Evolutionary conservation across 2,113 vertebrate species (phyloP), one percentile per base, ranked within the genome.

Genomic region (Geococcyx californianus): DNA sequence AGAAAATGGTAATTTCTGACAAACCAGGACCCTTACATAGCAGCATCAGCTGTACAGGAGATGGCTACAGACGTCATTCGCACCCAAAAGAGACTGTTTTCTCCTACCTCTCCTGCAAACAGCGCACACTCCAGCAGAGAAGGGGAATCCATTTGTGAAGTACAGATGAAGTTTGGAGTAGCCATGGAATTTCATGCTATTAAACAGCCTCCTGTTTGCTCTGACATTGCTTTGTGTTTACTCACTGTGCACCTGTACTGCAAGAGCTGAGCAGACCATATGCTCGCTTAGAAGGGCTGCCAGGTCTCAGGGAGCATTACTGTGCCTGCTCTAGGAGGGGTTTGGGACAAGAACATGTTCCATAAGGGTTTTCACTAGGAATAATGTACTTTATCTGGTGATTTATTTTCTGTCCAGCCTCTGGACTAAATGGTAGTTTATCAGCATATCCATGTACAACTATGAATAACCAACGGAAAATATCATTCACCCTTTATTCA

Each of bases 391-490:
- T 89, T 85, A 79, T 74, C 51, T 34, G 13, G 62, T 45, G 63
- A 68, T 89, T 70, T 91, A 67, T 87, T 95, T n/a, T 84, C 76
- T 93, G 72, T 64, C 86, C 74, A 78, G n/a, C 45, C 85, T 90
- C 64, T 76, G 62, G 79, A 74, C 54, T 87, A 84, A 97, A 67
- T 21, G 52, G 38, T 28, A 67, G 29, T 91, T 93, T 89, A 40
- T 44, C 87, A 79, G 23, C 80, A 51, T 58, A 55, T 38, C 66
- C 76, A 19, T 23, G n/a, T 42, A 54, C 60, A 49, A 77, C 80
- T 88, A 1, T 56, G 80, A 92, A 81, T 45, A 92, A 81, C 62
- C 49, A 42, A 33, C 51, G 66, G 69, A 87, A 92, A 96, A 77
- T 68, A 63, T 51, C 25, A 11, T 56, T 91, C 34, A 6, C 38